These are phyloP conservation scores for Microtus ochrogaster DNA, from an alignment of 2,113 vertebrate species.

Conservation along the genomic window DNA sequence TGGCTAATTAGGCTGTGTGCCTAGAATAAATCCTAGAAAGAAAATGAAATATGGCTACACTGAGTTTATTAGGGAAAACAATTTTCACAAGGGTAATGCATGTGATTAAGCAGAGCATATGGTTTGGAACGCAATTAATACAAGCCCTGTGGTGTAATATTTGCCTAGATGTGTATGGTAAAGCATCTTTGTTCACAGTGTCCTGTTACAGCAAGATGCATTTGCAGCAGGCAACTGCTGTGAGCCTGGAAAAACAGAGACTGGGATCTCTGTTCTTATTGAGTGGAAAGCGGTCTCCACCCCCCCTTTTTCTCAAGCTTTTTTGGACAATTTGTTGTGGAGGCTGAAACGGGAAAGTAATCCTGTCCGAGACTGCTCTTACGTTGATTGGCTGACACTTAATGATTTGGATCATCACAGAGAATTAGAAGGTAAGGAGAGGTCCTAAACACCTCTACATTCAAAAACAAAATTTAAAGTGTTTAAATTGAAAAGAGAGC, in stretches of 20 bases:
- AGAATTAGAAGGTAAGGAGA: background rate
- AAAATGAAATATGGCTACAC: slow-evolving; percentile 36
- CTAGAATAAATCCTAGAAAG: slow-evolving; percentile 46
- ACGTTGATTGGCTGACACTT: slow-evolving; percentile 51
- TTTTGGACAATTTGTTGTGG: background rate
- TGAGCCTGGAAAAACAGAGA: slow-evolving; percentile 33
- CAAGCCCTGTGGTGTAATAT: slow-evolving; percentile 47
- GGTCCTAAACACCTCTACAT: background rate
- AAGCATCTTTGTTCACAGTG: slow-evolving; percentile 40
- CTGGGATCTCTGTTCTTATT: slow-evolving; percentile 30
- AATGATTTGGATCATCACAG: slow-evolving; percentile 17
- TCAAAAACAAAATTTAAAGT: slow-evolving; percentile 27
- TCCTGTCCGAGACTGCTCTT: slow-evolving; percentile 33
- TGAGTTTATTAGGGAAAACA: slow-evolving; percentile 54
- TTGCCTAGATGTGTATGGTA: background rate
- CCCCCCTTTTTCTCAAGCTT: background rate
- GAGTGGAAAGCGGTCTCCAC: background rate
- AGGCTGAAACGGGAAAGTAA: background rate
- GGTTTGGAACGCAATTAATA: slow-evolving; percentile 68
- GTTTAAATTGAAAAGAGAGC: slow-evolving; percentile 17
- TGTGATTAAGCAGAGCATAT: slow-evolving; percentile 66
- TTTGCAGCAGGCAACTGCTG: background rate
- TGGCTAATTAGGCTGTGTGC: background rate
- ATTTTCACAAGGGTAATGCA: slow-evolving; percentile 53
- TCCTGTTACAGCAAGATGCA: slow-evolving; percentile 14